Conservation (phyloP, 2,888 invertebrate genomes). For the Dasysyrphus albostriatus region DNA sequence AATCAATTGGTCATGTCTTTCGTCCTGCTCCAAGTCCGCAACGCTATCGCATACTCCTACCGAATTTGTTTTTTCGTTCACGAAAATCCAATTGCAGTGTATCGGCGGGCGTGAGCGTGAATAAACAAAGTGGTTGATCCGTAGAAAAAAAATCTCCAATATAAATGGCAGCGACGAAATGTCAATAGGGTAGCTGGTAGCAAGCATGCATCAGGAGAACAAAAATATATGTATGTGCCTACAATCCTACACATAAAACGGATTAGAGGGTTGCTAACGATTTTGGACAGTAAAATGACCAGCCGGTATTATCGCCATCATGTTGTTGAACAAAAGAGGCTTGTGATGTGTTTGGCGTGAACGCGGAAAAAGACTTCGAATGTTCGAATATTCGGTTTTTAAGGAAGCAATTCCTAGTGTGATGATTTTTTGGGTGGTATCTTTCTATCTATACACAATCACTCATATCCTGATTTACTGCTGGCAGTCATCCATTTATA, state of each 20-base stretch:
- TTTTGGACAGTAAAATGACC: slow-evolving; percentile 6
- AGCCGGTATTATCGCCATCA: background rate
- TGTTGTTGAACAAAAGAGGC: slow-evolving; percentile 2
- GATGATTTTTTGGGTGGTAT: slow-evolving; percentile 34
- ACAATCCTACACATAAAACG: slow-evolving; percentile 9
- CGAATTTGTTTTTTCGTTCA: slow-evolving; percentile 31
- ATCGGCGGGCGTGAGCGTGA: slow-evolving; percentile 63
- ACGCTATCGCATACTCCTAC: background rate
- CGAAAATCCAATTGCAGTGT: slow-evolving; percentile 49
- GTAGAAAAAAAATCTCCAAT: slow-evolving; percentile 64
- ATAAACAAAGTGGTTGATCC: slow-evolving; percentile 63
- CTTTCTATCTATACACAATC: too few relatives aligned
- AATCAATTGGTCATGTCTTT: slow-evolving; percentile 80
- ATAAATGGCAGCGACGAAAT: slow-evolving; percentile 65
- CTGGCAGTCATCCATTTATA: too few relatives aligned
- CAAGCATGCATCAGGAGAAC: slow-evolving; percentile 64
- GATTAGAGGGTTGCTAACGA: slow-evolving; percentile 64
- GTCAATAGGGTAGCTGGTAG: slow-evolving; percentile 65
- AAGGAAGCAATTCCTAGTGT: slow-evolving; percentile 63
- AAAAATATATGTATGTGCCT: background rate
- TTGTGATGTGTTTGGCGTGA: slow-evolving; percentile 63
- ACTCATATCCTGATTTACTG: too few relatives aligned
- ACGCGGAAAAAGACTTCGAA: slow-evolving; percentile 68
- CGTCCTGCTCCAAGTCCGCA: slow-evolving; percentile 18
- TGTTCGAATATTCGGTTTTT: slow-evolving; percentile 19